Conservation (phyloP, 2,797 vertebrate species). For the Numenius phaeopus region DNA sequence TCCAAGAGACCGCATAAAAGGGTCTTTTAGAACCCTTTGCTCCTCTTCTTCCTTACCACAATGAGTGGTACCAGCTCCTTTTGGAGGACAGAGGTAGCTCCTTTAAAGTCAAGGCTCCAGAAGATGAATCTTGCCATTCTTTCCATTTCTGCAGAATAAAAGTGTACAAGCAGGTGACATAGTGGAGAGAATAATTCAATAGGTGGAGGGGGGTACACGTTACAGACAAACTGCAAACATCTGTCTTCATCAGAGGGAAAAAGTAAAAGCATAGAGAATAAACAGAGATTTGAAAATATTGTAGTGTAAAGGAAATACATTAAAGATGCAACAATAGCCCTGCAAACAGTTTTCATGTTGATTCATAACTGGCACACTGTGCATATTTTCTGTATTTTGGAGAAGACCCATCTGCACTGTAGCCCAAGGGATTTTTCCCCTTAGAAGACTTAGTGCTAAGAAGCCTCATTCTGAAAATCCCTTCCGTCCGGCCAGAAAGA, state of each 20-base stretch:
- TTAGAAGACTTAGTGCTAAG: neutral
- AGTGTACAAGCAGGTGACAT: neutral
- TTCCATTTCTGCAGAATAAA: neutral
- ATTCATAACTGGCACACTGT: neutral
- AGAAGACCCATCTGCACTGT: neutral
- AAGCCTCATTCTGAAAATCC: neutral
- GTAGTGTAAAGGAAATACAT: neutral
- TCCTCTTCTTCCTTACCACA: neutral
- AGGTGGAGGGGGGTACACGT: neutral
- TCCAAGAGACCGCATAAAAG: neutral
- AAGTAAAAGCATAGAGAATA: neutral
- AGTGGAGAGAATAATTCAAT: neutral
- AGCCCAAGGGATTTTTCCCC: neutral
- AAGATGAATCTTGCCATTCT: neutral
- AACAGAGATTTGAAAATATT: neutral
- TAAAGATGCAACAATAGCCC: neutral
- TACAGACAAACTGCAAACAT: neutral
- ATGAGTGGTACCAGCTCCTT: neutral
- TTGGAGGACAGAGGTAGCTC: neutral
- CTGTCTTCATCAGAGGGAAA: neutral
- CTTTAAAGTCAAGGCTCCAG: neutral
- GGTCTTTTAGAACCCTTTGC: neutral
- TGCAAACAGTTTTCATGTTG: neutral
- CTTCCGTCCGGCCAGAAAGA: neutral
- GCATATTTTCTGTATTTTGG: neutral